A percentile compares a stretch with the other conserved stretches of the same genome.
phyloP scores from a whole-genome alignment of 2,888 invertebrate species.

The Cacoxenus indagator region DNA sequence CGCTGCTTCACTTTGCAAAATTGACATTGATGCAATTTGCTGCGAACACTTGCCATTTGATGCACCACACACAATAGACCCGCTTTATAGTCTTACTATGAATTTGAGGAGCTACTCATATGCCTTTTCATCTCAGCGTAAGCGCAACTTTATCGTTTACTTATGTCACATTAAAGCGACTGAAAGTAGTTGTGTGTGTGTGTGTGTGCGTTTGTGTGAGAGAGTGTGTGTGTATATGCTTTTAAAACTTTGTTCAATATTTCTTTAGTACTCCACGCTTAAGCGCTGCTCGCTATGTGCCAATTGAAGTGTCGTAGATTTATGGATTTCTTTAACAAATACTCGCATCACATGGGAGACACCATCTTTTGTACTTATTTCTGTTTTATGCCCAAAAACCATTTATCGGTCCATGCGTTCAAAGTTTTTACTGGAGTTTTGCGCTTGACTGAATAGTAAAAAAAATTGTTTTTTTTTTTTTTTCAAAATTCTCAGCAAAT shows the following conservation, averaged over 20 bases:
- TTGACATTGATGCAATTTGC: constrained; percentile 17
- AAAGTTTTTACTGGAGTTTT: constrained; percentile 57
- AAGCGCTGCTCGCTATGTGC: not conserved
- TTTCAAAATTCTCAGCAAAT: not conserved
- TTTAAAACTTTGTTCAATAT: not conserved
- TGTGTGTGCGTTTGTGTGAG: not conserved
- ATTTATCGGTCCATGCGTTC: not conserved
- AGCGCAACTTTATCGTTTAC: constrained; percentile 55
- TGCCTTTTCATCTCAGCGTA: not conserved
- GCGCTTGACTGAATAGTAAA: constrained; percentile 49
- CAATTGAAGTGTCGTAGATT: constrained; percentile 42
- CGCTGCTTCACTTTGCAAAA: not conserved
- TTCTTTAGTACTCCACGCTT: not conserved
- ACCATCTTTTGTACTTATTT: constrained; percentile 45
- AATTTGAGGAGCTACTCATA: not conserved
- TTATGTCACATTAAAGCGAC: constrained; percentile 44
- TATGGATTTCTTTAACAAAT: constrained; percentile 38
- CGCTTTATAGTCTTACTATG: not conserved
- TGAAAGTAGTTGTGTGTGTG: not conserved
- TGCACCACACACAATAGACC: not conserved
- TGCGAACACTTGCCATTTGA: not conserved
- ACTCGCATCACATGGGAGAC: constrained; percentile 43
- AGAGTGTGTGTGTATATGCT: not conserved
- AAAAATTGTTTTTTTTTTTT: not conserved
- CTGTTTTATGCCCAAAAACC: constrained; percentile 6